Conservation (phyloP, 2,888 invertebrate species). For the Lasius fuliginosus region DNA sequence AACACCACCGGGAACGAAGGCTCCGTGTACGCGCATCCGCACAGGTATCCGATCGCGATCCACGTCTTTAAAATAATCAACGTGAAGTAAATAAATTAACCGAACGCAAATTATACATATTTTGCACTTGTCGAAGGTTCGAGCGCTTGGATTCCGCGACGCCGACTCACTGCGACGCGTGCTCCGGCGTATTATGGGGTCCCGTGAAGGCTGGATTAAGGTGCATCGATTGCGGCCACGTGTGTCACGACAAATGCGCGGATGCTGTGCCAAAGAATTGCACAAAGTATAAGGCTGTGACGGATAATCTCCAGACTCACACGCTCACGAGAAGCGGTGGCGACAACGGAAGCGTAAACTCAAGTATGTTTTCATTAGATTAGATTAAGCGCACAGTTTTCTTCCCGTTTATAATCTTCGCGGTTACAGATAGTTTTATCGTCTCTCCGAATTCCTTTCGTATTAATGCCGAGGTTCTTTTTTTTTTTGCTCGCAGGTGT, state of each 20-base stretch:
- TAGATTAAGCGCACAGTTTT: background rate
- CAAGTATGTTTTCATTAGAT: conserved; percentile 86
- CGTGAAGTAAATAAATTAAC: background rate
- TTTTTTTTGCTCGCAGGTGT: conserved; percentile 87
- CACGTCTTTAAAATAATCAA: conserved; percentile 4
- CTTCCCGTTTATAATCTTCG: background rate
- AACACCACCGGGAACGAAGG: conserved; percentile 88
- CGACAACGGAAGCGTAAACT: conserved; percentile 91
- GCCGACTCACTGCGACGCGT: conserved; percentile 96
- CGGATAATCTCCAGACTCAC: conserved; percentile 87
- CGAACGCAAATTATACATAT: background rate
- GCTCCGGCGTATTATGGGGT: conserved; percentile 96
- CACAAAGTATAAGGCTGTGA: conserved; percentile 91
- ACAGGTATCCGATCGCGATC: conserved; percentile 82
- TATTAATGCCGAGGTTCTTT: background rate
- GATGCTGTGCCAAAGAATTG: conserved; percentile 95
- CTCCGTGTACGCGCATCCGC: conserved; percentile 91
- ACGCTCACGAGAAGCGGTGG: conserved; percentile 89
- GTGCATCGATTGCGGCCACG: conserved; percentile 97
- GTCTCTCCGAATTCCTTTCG: background rate
- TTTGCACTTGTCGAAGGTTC: conserved; percentile 88
- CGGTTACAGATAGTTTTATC: background rate
- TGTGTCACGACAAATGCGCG: conserved; percentile 98
- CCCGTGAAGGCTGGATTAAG: conserved; percentile 92
- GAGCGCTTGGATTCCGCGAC: conserved; percentile 95